Conservation (phyloP, 1,140 invertebrate genomes). For the Choristoneura fumiferana region DNA sequence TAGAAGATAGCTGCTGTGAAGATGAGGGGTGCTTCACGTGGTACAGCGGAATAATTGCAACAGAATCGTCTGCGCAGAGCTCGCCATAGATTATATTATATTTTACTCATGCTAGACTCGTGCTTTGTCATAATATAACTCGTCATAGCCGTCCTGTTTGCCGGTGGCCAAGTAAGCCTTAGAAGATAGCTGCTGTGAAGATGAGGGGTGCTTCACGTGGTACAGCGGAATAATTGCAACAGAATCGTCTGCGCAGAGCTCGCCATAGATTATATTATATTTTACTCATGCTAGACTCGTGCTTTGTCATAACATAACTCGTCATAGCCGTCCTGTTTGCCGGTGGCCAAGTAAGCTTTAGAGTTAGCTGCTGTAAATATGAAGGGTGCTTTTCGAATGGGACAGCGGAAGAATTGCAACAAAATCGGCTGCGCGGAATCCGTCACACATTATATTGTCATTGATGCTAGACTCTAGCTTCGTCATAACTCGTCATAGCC, state of each 20-base stretch:
- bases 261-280: no score
- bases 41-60: constrained; percentile 82
- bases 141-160: constrained; percentile 55
- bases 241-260: constrained; percentile 76
- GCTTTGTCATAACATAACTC: constrained; percentile 28
- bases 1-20: constrained; percentile 84
- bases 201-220: constrained; percentile 80
- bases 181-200: constrained; percentile 84
- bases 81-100: no score
- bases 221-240: constrained; percentile 81
- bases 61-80: constrained; percentile 76
- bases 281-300: no score
- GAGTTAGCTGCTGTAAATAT: constrained; percentile 85
- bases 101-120: no score
- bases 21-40: constrained; percentile 79
- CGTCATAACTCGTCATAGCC: constrained; percentile 33
- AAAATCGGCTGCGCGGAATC: constrained; percentile 77
- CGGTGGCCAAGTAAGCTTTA: constrained; percentile 72
- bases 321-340: constrained; percentile 62
- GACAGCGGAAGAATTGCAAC: constrained; percentile 81
- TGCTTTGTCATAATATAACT: constrained; percentile 27
- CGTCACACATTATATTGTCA: no score
- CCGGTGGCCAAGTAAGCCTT: constrained; percentile 75
- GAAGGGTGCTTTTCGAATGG: constrained; percentile 78
- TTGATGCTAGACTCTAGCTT: no score